These are phyloP conservation scores for Lordiphosa fenestrarum DNA, from an alignment of 2,888 invertebrate genomes.

Conservation along the genomic window DNA sequence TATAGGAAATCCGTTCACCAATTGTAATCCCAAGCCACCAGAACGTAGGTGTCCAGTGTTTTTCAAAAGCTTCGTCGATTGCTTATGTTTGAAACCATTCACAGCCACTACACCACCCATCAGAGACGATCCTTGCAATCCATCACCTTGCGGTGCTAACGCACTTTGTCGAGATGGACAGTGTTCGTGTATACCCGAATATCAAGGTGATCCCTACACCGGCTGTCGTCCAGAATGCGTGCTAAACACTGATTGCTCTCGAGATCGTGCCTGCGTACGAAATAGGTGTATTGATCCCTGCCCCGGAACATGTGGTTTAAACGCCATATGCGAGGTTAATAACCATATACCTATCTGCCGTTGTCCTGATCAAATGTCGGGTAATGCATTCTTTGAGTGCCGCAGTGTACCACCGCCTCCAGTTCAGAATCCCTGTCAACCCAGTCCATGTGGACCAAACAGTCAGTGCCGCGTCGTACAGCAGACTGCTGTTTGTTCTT, in stretches of 20 bases:
- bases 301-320: constrained; percentile 86
- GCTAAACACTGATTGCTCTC: constrained; percentile 86
- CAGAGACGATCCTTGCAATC: constrained; percentile 84
- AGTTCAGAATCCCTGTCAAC: constrained; percentile 84
- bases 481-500: constrained; percentile 85
- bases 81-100: constrained; percentile 21
- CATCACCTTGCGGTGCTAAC: constrained; percentile 89
- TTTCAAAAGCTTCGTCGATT: neutral
- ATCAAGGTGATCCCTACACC: constrained; percentile 87
- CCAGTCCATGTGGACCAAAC: constrained; percentile 87
- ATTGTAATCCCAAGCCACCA: constrained; percentile 78
- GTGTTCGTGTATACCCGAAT: constrained; percentile 87
- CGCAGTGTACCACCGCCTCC: constrained; percentile 80
- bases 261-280: constrained; percentile 86
- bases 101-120: constrained; percentile 64
- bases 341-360: constrained; percentile 90
- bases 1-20: constrained; percentile 83
- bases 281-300: constrained; percentile 89
- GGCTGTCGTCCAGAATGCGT: constrained; percentile 90
- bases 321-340: constrained; percentile 89
- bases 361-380: constrained; percentile 88
- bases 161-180: constrained; percentile 85
- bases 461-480: constrained; percentile 85
- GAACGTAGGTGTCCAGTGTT: constrained; percentile 63
- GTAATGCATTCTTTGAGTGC: constrained; percentile 89